Evolutionary conservation across 2,797 vertebrate genomes (phyloP).

Genomic region (Leuciscus waleckii): DNA sequence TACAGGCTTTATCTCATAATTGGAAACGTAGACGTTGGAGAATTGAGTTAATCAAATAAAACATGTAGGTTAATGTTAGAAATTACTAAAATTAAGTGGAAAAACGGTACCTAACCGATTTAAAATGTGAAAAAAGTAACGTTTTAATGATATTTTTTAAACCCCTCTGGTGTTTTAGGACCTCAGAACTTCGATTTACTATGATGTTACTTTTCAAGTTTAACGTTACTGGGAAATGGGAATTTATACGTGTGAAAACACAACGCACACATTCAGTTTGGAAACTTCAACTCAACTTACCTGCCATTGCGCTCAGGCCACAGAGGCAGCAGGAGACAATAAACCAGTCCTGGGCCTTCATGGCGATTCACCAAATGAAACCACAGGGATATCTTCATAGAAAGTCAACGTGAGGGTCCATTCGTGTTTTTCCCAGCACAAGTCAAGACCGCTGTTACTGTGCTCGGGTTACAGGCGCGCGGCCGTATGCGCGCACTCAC

Average conservation of each 20-base stretch:
- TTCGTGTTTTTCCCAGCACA: slow-evolving; percentile 31
- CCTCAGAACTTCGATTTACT: background rate
- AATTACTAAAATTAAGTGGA: background rate
- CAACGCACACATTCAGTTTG: background rate
- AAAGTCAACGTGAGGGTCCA: slow-evolving; percentile 6
- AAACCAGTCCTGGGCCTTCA: slow-evolving; percentile 71
- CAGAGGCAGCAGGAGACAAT: slow-evolving; percentile 69
- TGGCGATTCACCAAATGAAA: slow-evolving; percentile 53
- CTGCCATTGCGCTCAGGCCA: slow-evolving; percentile 68
- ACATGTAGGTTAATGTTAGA: background rate
- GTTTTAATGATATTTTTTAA: background rate
- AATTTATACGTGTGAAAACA: background rate
- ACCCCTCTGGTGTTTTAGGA: background rate
- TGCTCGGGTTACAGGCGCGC: slow-evolving; percentile 72
- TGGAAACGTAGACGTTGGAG: background rate
- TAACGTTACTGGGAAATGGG: background rate
- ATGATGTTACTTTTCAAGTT: background rate
- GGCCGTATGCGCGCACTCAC: background rate
- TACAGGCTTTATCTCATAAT: background rate
- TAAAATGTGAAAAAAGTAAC: background rate
- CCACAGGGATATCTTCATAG: slow-evolving; percentile 4
- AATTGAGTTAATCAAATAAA: background rate
- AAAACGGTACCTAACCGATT: background rate
- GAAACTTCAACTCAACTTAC: slow-evolving; percentile 67
- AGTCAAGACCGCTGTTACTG: slow-evolving; percentile 58